A percentile compares a stretch with the other conserved stretches of the same genome.
These are phyloP conservation scores for Chelidonichthys spinosus DNA, from an alignment of 2,797 vertebrate genomes.

Conservation along the genomic window DNA sequence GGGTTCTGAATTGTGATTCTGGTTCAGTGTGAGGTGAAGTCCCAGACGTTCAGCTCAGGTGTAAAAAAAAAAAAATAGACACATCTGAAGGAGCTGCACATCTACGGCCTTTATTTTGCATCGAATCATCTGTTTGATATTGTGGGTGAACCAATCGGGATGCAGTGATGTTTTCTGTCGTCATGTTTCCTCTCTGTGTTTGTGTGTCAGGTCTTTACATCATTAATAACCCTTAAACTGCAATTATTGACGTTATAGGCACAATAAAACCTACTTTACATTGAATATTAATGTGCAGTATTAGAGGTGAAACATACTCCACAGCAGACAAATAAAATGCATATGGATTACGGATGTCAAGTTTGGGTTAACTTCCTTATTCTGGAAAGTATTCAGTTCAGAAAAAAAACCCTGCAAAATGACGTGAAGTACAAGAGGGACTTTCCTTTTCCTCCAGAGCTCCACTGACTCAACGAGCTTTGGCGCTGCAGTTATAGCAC, in stretches of 20 bases:
- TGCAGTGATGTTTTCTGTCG: background rate
- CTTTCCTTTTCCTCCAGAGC: too few relatives aligned
- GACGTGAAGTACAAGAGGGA: too few relatives aligned
- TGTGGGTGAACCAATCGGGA: slow-evolving; percentile 41
- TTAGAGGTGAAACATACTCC: too few relatives aligned
- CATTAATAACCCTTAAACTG: background rate
- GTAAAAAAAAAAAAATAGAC: background rate
- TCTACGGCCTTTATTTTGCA: background rate
- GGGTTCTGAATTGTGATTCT: slow-evolving; percentile 53
- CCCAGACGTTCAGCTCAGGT: slow-evolving; percentile 2
- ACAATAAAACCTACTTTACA: background rate
- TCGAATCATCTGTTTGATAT: slow-evolving; percentile 34
- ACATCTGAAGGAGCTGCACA: background rate
- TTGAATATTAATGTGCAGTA: background rate
- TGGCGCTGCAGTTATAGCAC: too few relatives aligned
- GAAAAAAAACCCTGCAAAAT: too few relatives aligned
- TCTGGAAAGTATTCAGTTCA: too few relatives aligned
- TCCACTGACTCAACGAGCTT: too few relatives aligned
- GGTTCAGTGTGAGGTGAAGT: slow-evolving; percentile 15
- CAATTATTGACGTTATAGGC: too few relatives aligned
- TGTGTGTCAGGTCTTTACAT: slow-evolving; percentile 22
- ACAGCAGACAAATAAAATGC: too few relatives aligned
- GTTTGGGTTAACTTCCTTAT: too few relatives aligned
- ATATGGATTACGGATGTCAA: too few relatives aligned
- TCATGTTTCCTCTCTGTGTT: slow-evolving; percentile 12